Base-by-base conservation (phyloP, 2,888 invertebrate species). In the Peribatodes rhomboidaria region DNA sequence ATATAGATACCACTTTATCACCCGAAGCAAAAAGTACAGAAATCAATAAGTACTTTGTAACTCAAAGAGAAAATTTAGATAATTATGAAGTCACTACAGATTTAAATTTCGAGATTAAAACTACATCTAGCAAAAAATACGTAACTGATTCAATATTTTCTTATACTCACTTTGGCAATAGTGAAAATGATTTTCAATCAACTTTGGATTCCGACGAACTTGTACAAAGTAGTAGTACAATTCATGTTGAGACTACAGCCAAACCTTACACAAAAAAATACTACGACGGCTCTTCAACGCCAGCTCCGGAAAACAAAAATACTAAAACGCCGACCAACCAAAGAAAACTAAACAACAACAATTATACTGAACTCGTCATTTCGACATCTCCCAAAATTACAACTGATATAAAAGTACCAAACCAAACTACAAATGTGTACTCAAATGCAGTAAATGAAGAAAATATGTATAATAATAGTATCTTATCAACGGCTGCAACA, bases 321-420 rank as follows among this genome's bases (percentile, higher is more conserved):
- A 87, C 88, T 7, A 92, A 92, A 76, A 87, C 86, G 3, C 85
- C 88, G n/a, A 91, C 91, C 75, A 92, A 91, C 76, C 90, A 90
- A 82, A 79, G 92, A 63, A 84, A 92, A 70, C 74, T 92, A 59
- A 89, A 59, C 35, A 62, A 86, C 66, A 88, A 83, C 60, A 89
- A 90, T 60, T 89, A 82, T 67, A 90, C 90, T 13, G 78, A 76
- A 31, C 72, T 78, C 20, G 75, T 75, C 14, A 58, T 75, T 69
- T 58, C 72, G 71, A 74, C 73, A 64, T 68, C 71, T n/a, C 66
- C 61, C 39, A 70, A 67, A 66, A 75, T 70, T 56, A 60, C 55
- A 53, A 70, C 56, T 33, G 56, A 68, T 20, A 58, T 57, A 31
- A 60, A 55, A 20, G 31, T 53, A 16, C n/a, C 55, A 55, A 59